Conservation (phyloP, 2,888 invertebrate species). For the Thelaira solivaga region DNA sequence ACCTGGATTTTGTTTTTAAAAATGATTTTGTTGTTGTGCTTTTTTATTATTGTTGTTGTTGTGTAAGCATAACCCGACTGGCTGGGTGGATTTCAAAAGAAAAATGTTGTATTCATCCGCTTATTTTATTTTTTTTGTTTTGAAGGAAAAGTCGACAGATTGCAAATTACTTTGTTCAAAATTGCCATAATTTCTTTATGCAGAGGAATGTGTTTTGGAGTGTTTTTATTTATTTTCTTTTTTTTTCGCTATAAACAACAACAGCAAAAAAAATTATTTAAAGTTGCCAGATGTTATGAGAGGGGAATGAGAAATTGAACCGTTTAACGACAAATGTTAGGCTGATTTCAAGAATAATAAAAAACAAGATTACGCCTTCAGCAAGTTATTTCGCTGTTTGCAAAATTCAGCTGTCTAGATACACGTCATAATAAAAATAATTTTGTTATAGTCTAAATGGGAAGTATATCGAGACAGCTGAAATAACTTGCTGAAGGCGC, state of each 20-base stretch:
- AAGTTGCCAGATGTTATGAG: slow-evolving; percentile 11
- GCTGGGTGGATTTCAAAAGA: slow-evolving; percentile 50
- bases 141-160: slow-evolving; percentile 62
- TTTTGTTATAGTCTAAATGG: no score
- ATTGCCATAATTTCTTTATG: slow-evolving; percentile 64
- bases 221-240: not conserved
- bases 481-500: no score
- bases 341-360: no score
- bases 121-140: slow-evolving; percentile 40
- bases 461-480: no score
- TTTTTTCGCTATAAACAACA: not conserved
- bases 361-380: no score
- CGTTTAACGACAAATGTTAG: no score
- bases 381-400: no score
- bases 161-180: slow-evolving; percentile 65
- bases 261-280: not conserved
- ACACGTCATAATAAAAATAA: no score
- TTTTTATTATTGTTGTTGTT: slow-evolving; percentile 30
- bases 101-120: slow-evolving; percentile 43
- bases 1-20: slow-evolving; percentile 25
- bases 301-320: no score
- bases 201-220: slow-evolving; percentile 36
- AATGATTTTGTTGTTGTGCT: slow-evolving; percentile 17
- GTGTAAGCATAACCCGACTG: slow-evolving; percentile 32
- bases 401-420: no score